phyloP scores from a whole-genome alignment of 1,140 invertebrate species.

The Dreissena rostriformis region DNA sequence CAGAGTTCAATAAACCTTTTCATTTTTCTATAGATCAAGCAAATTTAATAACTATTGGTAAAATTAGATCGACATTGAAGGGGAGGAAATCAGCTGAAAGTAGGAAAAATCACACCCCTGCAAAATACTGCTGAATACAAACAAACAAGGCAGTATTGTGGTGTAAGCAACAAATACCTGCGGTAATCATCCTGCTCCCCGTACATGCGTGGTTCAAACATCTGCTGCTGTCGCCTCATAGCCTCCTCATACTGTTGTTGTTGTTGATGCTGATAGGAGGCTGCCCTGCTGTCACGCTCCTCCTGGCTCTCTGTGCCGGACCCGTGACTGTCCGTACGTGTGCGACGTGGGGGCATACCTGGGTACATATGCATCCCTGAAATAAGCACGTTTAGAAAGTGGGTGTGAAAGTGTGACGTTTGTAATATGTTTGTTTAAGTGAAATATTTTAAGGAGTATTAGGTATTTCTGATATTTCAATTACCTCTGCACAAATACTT shows the following conservation, averaged over 20 bases:
- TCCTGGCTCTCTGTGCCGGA: constrained; percentile 79
- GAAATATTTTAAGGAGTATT: no score
- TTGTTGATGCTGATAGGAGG: background rate
- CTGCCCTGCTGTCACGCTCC: constrained; percentile 40
- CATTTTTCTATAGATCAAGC: no score
- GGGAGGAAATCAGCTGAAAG: no score
- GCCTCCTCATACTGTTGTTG: constrained; percentile 35
- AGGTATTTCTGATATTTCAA: no score
- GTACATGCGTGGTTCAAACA: constrained; percentile 74
- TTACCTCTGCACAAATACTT: no score
- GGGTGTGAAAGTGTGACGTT: background rate
- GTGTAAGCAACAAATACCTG: constrained; percentile 42
- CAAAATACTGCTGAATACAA: no score
- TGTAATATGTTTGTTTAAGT: no score
- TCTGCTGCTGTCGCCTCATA: constrained; percentile 60
- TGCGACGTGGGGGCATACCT: constrained; percentile 60
- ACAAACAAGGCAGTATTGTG: no score
- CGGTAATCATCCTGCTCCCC: constrained; percentile 74
- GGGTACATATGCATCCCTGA: constrained; percentile 78
- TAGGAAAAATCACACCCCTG: no score
- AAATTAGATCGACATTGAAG: no score
- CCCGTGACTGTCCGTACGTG: constrained; percentile 79
- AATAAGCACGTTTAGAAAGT: background rate
- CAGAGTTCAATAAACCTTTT: no score
- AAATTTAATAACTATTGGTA: no score